These are phyloP conservation scores for Diploptera punctata DNA, from an alignment of 2,888 invertebrate genomes.

Conservation along the genomic window DNA sequence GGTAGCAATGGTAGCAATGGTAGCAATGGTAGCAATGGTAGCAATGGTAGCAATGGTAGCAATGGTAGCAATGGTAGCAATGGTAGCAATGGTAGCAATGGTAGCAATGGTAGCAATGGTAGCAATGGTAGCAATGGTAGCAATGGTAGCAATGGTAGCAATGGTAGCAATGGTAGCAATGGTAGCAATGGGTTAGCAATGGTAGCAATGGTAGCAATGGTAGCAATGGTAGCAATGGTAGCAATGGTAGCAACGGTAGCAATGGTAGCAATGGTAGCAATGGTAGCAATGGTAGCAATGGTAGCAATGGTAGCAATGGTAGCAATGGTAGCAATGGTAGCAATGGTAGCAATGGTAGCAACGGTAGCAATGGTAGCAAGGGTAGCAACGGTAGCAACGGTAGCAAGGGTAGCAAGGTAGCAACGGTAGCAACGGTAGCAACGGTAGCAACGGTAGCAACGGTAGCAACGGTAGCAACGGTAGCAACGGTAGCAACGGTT, in stretches of 20 bases:
- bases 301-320: background rate
- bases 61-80: background rate
- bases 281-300: background rate
- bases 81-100: background rate
- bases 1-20: background rate
- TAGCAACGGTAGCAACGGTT: too few relatives aligned
- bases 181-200: too few relatives aligned
- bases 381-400: too few relatives aligned
- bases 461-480: too few relatives aligned
- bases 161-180: background rate
- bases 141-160: background rate
- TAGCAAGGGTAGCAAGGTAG: too few relatives aligned
- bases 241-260: background rate
- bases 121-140: background rate
- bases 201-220: background rate
- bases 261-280: background rate
- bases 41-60: background rate
- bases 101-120: background rate
- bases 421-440: too few relatives aligned
- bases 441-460: too few relatives aligned
- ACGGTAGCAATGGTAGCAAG: background rate
- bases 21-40: background rate
- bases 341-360: background rate
- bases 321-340: background rate
- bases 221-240: background rate